A percentile compares a stretch with the other conserved stretches of the same genome.
Conservation (phyloP, 1,140 invertebrate genomes). For the Zophobas atratus region DNA sequence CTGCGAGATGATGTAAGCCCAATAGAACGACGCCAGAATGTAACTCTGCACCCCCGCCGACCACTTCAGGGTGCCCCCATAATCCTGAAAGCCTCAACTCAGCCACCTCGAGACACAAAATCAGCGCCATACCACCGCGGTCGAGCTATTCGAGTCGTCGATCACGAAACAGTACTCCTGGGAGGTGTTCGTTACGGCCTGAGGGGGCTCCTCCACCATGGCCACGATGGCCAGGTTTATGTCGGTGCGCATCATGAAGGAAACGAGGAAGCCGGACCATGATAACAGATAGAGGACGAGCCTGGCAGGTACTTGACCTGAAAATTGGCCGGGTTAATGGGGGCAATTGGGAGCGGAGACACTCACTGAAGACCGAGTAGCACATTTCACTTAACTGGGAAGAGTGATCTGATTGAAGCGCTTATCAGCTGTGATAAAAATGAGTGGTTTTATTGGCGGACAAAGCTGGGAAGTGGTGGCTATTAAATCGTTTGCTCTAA, state of each 20-base stretch:
- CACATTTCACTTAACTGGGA: neutral
- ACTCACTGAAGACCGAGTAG: conserved; percentile 1
- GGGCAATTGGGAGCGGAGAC: neutral
- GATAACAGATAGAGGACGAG: conserved; percentile 80
- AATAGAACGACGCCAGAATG: conserved; percentile 80
- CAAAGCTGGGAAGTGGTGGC: too few relatives aligned
- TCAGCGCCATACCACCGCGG: conserved; percentile 50
- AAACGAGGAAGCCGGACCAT: conserved; percentile 81
- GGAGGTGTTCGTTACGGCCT: conserved; percentile 53
- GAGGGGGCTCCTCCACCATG: conserved; percentile 71
- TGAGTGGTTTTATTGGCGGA: too few relatives aligned
- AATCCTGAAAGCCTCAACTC: conserved; percentile 58
- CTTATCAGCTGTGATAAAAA: too few relatives aligned
- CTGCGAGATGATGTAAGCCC: conserved; percentile 82
- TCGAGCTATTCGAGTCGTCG: conserved; percentile 55
- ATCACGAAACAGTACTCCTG: conserved; percentile 61
- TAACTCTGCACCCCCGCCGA: conserved; percentile 74
- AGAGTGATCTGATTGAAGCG: too few relatives aligned
- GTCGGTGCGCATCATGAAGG: conserved; percentile 84
- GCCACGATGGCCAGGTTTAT: conserved; percentile 82
- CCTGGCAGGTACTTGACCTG: conserved; percentile 73
- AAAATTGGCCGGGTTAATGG: conserved; percentile 10
- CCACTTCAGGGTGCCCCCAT: conserved; percentile 75
- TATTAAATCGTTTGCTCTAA: neutral
- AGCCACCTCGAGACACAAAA: neutral